Conservation (phyloP, 2,797 vertebrate species). For the Leucoraja ocellata region DNA sequence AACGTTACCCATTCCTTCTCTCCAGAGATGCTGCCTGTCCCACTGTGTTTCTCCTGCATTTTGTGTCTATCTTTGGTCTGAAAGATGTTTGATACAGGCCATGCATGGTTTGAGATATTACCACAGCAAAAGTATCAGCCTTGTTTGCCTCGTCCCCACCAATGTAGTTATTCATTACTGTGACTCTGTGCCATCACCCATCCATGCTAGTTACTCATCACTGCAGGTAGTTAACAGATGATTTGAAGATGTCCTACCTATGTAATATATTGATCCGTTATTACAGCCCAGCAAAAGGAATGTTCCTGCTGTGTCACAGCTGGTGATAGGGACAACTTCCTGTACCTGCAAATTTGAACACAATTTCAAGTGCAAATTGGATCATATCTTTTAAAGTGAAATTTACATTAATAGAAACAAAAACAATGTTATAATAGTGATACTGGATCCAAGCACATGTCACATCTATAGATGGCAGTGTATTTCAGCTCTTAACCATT, state of each 20-base stretch:
- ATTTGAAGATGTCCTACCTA: slow-evolving; percentile 67
- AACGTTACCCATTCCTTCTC: too few species aligned
- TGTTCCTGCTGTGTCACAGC: slow-evolving; percentile 91
- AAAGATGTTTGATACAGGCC: too few species aligned
- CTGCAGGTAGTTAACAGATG: neutral
- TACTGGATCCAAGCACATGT: neutral
- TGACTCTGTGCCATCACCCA: neutral
- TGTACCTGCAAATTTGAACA: slow-evolving; percentile 69
- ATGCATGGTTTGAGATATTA: too few species aligned
- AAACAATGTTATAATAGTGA: neutral
- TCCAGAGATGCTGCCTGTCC: too few species aligned
- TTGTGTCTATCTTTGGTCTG: too few species aligned
- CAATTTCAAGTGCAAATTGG: neutral
- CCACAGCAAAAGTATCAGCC: too few species aligned
- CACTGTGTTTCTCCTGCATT: too few species aligned
- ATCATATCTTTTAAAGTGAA: neutral
- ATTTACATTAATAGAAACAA: neutral
- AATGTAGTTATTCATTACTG: neutral
- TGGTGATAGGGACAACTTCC: slow-evolving; percentile 94
- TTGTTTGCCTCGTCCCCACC: too few species aligned
- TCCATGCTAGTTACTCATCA: neutral
- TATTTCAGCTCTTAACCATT: too few species aligned
- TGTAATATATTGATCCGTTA: slow-evolving; percentile 96
- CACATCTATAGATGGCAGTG: neutral
- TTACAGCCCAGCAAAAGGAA: slow-evolving; percentile 90